Conservation (phyloP, 2,888 invertebrate species). For the Teleogryllus oceanicus region DNA sequence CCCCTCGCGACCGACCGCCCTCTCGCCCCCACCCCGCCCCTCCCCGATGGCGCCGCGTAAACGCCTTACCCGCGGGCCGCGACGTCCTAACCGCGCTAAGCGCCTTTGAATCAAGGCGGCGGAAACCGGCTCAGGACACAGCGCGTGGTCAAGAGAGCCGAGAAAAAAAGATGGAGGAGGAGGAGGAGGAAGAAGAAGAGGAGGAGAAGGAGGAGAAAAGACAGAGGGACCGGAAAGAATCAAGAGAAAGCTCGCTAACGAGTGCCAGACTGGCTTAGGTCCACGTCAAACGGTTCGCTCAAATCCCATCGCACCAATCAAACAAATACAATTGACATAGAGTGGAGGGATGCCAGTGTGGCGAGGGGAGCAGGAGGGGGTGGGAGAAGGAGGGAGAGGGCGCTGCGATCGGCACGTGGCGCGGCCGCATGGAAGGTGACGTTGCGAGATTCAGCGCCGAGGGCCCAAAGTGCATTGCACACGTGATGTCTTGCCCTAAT, state of each 20-base stretch:
- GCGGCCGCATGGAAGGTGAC: too few species aligned
- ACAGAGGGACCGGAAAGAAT: neutral
- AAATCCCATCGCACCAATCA: slow-evolving; percentile 5
- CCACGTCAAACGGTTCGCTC: neutral
- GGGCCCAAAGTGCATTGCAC: too few species aligned
- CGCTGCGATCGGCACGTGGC: too few species aligned
- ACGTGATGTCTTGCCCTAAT: too few species aligned
- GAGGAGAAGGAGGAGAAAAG: neutral
- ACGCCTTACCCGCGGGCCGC: neutral
- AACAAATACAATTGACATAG: neutral
- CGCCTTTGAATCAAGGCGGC: neutral
- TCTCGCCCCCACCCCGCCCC: neutral
- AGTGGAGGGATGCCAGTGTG: too few species aligned
- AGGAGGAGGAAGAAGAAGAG: neutral
- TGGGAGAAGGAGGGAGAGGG: too few species aligned
- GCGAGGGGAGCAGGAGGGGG: too few species aligned
- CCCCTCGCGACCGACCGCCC: neutral
- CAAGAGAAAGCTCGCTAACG: neutral
- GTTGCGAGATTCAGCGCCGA: too few species aligned
- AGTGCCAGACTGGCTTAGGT: neutral
- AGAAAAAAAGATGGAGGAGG: neutral
- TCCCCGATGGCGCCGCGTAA: neutral
- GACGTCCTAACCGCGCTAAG: neutral
- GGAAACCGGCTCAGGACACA: neutral
- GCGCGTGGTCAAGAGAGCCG: neutral